Conservation (phyloP, 1,140 invertebrate species). For the Calephelis virginiensis region DNA sequence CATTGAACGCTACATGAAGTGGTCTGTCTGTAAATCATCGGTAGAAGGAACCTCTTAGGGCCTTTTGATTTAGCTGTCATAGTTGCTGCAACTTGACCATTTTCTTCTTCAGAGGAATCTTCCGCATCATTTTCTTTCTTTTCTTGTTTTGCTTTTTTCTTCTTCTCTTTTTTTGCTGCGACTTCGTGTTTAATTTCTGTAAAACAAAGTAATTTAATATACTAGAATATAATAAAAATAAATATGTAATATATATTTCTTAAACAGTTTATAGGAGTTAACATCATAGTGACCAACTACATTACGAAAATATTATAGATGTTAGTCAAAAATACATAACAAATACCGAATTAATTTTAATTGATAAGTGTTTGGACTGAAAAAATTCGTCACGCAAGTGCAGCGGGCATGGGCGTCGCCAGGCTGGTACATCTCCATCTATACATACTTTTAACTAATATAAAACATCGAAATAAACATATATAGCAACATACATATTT, state of each 20-base stretch:
- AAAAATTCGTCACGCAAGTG: too few species aligned
- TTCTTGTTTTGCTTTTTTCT: slow-evolving; percentile 33
- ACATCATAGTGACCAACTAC: too few species aligned
- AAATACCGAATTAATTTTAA: too few species aligned
- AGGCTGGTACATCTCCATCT: too few species aligned
- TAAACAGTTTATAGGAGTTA: background rate
- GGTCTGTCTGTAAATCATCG: slow-evolving; percentile 35
- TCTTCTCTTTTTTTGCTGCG: slow-evolving; percentile 30
- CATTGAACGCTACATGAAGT: slow-evolving; percentile 19
- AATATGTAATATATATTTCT: too few species aligned
- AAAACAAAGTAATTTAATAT: background rate
- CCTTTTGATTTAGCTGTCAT: slow-evolving; percentile 28
- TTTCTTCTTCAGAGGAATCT: slow-evolving; percentile 5
- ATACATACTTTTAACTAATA: too few species aligned
- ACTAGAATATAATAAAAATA: background rate
- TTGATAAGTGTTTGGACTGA: too few species aligned
- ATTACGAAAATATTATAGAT: too few species aligned
- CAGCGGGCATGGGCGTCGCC: too few species aligned
- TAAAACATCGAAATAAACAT: too few species aligned
- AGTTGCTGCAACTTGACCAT: slow-evolving; percentile 27
- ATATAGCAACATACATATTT: too few species aligned
- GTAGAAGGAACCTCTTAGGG: slow-evolving; percentile 46
- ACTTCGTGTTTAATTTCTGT: slow-evolving; percentile 31
- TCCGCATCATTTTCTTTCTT: slow-evolving; percentile 23
- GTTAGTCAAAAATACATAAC: too few species aligned